Evolutionary conservation across 2,888 invertebrate genomes (phyloP), one percentile per base, ranked within the genome.

Genomic region (Polylopha cassiicola): DNA sequence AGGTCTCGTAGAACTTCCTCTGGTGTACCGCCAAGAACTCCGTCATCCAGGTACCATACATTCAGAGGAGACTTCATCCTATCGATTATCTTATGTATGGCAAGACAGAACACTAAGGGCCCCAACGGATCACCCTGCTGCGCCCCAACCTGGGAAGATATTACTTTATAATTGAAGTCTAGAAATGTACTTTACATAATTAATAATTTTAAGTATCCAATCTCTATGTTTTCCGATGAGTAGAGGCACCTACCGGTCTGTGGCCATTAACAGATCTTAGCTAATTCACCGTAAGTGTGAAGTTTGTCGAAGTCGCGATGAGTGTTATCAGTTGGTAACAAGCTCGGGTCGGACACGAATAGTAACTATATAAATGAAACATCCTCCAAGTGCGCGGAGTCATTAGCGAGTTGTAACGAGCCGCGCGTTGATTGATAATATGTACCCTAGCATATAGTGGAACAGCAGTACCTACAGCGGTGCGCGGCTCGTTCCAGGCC

Each of bases 361-460:
- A 28, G n/a, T n/a, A n/a, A n/a, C n/a, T n/a, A n/a, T n/a, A n/a
- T n/a, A n/a, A n/a, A n/a, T n/a, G n/a, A n/a, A n/a, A n/a, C n/a
- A n/a, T n/a, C 16, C 11, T 23, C 4, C 6, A 16, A 38, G 31
- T 31, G 23, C 13, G 28, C 18, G 27, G 6, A 42, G 36, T 56
- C 58, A 55, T 66, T 65, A 69, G 61, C 47, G 58, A 61, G 56
- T 60, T 59, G 64, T 60, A 60, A 58, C 48, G 54, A 62, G 54
- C 46, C 33, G 34, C 42, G 39, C 45, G 17, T 42, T 48, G 43
- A 43, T 46, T 46, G 46, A 30, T 36, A 28, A 32, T 24, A 30
- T 21, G 30, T 30, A 37, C 36, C 30, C 42, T 46, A 55, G 61
- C 59, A 59, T 57, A 57, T 57, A 43, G 51, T 39, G 49, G 29